These are phyloP conservation scores for Stomatorhinus ivindoensis DNA, from an alignment of 2,113 vertebrate species.

Conservation along the genomic window DNA sequence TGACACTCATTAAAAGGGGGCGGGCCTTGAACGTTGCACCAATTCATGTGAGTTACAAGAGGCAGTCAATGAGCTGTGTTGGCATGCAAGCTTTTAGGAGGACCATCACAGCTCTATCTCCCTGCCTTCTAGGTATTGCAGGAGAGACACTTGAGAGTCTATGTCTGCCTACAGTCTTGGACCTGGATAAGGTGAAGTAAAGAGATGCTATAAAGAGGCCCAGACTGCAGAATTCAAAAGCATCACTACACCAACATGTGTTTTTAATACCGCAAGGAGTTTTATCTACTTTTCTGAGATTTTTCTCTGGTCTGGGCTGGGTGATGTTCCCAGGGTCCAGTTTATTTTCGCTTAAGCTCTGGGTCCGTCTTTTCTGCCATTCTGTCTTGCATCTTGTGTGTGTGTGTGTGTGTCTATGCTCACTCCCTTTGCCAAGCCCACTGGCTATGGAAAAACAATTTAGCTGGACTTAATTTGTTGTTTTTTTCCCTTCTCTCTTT, in stretches of 20 bases:
- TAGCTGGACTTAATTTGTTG: constrained; percentile 60
- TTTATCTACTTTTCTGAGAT: not conserved
- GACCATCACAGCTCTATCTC: not conserved
- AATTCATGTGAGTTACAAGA: not conserved
- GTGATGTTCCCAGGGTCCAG: not conserved
- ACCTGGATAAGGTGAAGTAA: not conserved
- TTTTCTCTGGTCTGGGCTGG: not conserved
- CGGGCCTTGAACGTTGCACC: not conserved
- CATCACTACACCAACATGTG: not conserved
- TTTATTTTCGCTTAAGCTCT: not conserved
- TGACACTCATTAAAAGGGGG: not conserved
- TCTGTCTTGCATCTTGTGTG: constrained; percentile 44
- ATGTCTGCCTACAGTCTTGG: not conserved
- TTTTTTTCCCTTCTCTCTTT: constrained; percentile 29
- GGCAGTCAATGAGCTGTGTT: not conserved
- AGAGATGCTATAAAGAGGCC: not conserved
- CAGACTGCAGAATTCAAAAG: not conserved
- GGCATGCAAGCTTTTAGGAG: not conserved
- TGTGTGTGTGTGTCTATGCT: constrained; percentile 7
- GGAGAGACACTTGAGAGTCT: not conserved
- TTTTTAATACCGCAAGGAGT: not conserved
- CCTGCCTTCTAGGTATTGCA: not conserved
- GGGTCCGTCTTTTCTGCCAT: constrained; percentile 30
- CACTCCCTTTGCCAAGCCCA: constrained; percentile 49
- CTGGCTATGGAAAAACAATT: constrained; percentile 66